phyloP scores from a whole-genome alignment of 2,113 vertebrate genomes.

The Sisor rabdophorus region DNA sequence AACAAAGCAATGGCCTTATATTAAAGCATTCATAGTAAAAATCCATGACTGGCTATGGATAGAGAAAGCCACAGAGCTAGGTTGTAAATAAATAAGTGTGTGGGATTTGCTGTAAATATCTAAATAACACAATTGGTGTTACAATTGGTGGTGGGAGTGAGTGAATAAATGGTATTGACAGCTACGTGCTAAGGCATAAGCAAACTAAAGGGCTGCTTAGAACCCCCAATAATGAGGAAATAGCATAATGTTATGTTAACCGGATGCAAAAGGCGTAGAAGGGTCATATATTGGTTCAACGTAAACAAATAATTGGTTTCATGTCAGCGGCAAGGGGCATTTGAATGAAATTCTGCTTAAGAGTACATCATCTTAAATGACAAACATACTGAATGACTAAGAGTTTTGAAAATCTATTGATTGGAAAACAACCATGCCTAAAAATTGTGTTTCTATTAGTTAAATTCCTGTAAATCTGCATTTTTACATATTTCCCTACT shows the following conservation, averaged over 20 bases:
- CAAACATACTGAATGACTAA: background rate
- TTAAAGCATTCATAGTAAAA: background rate
- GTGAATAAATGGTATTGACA: background rate
- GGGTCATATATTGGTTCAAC: too few relatives aligned
- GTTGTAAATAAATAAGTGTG: constrained; percentile 13
- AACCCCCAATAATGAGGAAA: too few relatives aligned
- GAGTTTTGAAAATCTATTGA: background rate
- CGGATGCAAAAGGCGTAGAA: too few relatives aligned
- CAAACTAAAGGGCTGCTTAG: too few relatives aligned
- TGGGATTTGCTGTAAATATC: constrained; percentile 6
- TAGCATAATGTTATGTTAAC: too few relatives aligned
- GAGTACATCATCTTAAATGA: background rate
- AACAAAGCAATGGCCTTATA: constrained; percentile 27
- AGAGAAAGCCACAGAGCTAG: background rate
- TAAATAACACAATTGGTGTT: background rate
- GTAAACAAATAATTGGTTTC: too few relatives aligned
- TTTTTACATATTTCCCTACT: background rate
- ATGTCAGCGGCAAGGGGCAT: too few relatives aligned
- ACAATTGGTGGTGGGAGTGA: background rate
- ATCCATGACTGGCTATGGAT: constrained; percentile 11
- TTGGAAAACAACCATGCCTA: background rate
- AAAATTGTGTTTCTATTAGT: background rate
- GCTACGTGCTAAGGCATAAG: too few relatives aligned
- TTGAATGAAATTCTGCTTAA: too few relatives aligned
- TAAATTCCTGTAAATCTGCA: background rate